Conservation (phyloP, 1,140 invertebrate genomes). For the Drosophila subobscura region DNA sequence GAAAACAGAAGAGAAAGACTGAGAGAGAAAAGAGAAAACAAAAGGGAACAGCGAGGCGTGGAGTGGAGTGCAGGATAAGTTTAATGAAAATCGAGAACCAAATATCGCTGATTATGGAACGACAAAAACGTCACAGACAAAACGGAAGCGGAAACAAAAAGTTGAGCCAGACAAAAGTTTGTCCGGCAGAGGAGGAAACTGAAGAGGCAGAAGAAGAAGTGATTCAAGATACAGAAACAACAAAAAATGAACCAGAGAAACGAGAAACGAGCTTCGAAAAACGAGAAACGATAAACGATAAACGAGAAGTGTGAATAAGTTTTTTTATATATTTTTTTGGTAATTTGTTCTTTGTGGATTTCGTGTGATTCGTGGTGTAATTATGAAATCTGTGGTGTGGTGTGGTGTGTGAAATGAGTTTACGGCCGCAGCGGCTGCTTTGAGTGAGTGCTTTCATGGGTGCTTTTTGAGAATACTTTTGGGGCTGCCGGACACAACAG, state of each 20-base stretch:
- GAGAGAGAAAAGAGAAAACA: background rate
- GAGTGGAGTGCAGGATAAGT: conserved; percentile 17
- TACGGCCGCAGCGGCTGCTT: conserved; percentile 4
- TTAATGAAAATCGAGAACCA: conserved; percentile 55
- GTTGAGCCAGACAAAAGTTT: conserved; percentile 24
- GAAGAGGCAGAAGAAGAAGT: conserved; percentile 26
- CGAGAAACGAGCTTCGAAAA: conserved; percentile 26
- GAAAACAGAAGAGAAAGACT: conserved; percentile 29
- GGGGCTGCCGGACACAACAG: conserved; percentile 39
- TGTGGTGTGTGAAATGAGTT: conserved; percentile 41
- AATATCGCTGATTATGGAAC: conserved; percentile 47
- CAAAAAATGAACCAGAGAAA: conserved; percentile 15
- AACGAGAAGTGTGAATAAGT: conserved; percentile 53
- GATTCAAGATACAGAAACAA: conserved; percentile 19
- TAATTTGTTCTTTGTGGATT: background rate
- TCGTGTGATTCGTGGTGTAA: conserved; percentile 36
- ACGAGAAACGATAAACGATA: background rate
- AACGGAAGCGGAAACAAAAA: conserved; percentile 34
- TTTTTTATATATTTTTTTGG: conserved; percentile 34
- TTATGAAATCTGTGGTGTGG: conserved; percentile 55
- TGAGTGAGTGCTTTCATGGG: conserved; percentile 20
- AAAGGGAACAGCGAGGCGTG: conserved; percentile 10
- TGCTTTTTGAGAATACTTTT: conserved; percentile 33
- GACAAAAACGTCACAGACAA: background rate
- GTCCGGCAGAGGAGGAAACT: conserved; percentile 14